Percentiles rank a stretch among this genome's conserved stretches.
Conservation (phyloP, 1,140 invertebrate species). For the Atopsyche davidsoni region DNA sequence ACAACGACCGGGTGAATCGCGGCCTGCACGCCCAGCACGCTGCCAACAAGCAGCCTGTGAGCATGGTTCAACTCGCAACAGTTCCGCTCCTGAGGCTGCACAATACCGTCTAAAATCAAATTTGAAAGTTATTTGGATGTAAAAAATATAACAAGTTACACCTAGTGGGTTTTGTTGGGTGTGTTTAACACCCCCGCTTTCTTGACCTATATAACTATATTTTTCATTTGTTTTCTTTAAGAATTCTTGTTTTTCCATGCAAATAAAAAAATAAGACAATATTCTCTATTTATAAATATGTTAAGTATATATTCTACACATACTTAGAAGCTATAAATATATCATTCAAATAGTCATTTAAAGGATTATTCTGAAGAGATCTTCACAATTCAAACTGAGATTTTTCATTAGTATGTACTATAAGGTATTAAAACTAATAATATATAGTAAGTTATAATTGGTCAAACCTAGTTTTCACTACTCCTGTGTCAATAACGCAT, state of each 20-base stretch:
- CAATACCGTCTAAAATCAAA: conserved; percentile 61
- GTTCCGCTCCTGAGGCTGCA: conserved; percentile 74
- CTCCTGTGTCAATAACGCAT: conserved; percentile 91
- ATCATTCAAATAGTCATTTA: background rate
- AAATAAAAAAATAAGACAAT: too few species aligned
- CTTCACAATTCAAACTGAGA: conserved; percentile 8
- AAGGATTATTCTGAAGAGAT: background rate
- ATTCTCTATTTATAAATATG: too few species aligned
- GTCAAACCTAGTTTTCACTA: conserved; percentile 78
- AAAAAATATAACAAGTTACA: too few species aligned
- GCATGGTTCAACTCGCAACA: conserved; percentile 74
- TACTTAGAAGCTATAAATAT: too few species aligned
- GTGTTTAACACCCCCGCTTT: too few species aligned
- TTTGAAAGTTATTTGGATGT: conserved; percentile 15
- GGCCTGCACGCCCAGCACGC: conserved; percentile 81
- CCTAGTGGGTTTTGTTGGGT: too few species aligned
- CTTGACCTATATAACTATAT: too few species aligned
- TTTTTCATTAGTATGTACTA: background rate
- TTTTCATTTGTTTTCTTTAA: too few species aligned
- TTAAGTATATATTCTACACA: too few species aligned
- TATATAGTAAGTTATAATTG: background rate
- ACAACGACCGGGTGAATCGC: conserved; percentile 76
- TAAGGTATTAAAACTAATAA: background rate
- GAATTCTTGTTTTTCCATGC: too few species aligned
- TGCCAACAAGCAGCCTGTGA: conserved; percentile 92